These are phyloP conservation scores for Limosa lapponica DNA, from an alignment of 2,797 vertebrate genomes.

Conservation along the genomic window DNA sequence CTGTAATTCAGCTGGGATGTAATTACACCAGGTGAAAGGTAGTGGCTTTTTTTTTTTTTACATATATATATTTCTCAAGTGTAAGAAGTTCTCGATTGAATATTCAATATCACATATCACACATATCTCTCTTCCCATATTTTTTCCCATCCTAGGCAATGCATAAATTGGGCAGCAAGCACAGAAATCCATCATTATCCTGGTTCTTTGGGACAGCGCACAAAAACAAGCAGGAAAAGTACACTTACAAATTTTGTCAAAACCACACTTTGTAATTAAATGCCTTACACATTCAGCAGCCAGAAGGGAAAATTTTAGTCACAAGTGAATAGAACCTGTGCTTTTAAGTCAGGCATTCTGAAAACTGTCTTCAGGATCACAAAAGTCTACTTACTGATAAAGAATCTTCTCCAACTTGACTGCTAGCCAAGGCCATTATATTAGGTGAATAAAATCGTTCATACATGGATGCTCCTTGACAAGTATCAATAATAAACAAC, in stretches of 20 bases:
- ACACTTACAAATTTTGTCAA: not conserved
- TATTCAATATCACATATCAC: not conserved
- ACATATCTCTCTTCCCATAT: not conserved
- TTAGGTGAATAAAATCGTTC: conserved; percentile 98
- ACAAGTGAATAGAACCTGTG: not conserved
- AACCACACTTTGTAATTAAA: not conserved
- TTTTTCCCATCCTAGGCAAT: not conserved
- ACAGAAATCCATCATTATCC: not conserved
- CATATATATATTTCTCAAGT: too few relatives aligned
- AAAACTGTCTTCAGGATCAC: not conserved
- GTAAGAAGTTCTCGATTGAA: not conserved
- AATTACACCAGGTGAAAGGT: not conserved
- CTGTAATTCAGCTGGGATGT: not conserved
- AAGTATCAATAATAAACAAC: conserved; percentile 98
- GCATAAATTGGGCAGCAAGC: not conserved
- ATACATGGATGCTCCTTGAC: conserved; percentile 99
- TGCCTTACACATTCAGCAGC: not conserved
- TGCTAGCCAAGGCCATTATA: conserved; percentile 97
- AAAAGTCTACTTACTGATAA: conserved; percentile 87
- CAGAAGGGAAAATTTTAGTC: not conserved
- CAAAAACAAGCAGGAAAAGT: not conserved
- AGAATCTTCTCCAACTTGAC: conserved; percentile 97
- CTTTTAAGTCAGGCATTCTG: not conserved
- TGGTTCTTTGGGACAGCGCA: not conserved
- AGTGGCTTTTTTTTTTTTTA: not conserved